Base-by-base conservation (phyloP, 2,888 invertebrate genomes). In the Hirtodrosophila trivittata region DNA sequence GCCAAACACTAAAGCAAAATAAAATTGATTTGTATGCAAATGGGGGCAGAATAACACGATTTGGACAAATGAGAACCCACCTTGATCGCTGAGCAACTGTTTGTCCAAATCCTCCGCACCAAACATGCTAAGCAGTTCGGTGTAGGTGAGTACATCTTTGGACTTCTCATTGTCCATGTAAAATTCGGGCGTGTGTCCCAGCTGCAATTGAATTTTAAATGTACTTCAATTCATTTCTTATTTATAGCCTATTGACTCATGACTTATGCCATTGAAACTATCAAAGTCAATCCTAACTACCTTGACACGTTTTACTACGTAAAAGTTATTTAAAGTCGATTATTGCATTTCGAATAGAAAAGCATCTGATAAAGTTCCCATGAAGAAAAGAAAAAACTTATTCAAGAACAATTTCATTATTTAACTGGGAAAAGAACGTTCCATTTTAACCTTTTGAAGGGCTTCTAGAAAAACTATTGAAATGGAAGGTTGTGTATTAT, bases 181-280 rank as follows among this genome's bases (percentile, higher is more conserved):
- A 88, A 95, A 95, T 84, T 96, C 96, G 30, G 97, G 94, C 43
- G 95, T 94, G 49, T 94, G 93, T 37, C 95, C 96, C 87, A 94
- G 93, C 97, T 97, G 88, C 32, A 47, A 55, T 47, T 38, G 55
- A 68, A 74, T 80, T 59, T 62, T 46, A 68, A 81, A 81, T 59
- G 25, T 35, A 33, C 21, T 42, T 37, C 7, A 45, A 18, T 39
- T 57, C 45, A 81, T 82, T 62, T 64, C 37, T 42, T 54, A 85
- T 78, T 72, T 50, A 82, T 83, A 41, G 33, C 30, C 1, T 66
- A 85, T 83, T 58, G 77, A 69, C 72, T 92, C 37, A 51, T 55
- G 38, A 49, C 9, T 38, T 30, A 41, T 28, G 12, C 18, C 46
- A 43, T 14, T 64, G 66, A 49, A 75, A 62, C 51, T 78, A 9